Evolutionary conservation across 2,888 invertebrate genomes (phyloP), one percentile per base, ranked within the genome.

Genomic region (Plebejus anna): DNA sequence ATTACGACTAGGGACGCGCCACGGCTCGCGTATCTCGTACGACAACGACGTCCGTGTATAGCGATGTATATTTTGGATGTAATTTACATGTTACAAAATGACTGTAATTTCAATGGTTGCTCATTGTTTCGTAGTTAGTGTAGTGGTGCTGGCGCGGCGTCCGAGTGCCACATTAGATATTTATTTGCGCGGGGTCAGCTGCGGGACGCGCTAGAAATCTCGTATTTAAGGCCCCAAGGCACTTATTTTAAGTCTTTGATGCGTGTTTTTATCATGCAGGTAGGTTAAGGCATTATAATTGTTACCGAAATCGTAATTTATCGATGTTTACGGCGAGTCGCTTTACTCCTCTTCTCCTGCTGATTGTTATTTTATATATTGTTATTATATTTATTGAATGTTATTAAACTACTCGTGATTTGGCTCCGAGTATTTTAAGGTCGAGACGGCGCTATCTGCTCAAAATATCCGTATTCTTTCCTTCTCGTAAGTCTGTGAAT

Each of bases 1-100:
- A 32, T 51, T 47, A 51, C 2, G 28, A 66, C 28, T 72, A 72
- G 47, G 47, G 72, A 28, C 51, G 72, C 22, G 72, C 72, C 51
- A 38, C 72, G 72, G 55, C 16, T 55, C 81, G 82, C 83, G 75
- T 78, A 7, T 66, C 78, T 78, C 75, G 81, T 83, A 82, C 83
- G 79, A 79, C 80, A 84, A 83, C 85, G 84, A 86, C 86, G 86
- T 85, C 89, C 87, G 85, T 80, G 82, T 84, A 84, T 85, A 83
- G 81, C 81, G 80, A 87, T 83, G 89, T 92, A 92, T 93, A 92
- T 92, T 94, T 93, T 93, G 90, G 90, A 93, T 89, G 89, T 90
- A 89, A 92, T 83, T 91, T 92, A 92, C 91, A 90, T 85, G 80
- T 81, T 85, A 86, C 85, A 82, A 83, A 82, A 82, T 86, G 84